Base-by-base conservation (phyloP, 1,140 invertebrate genomes). In the Caerostris darwini region DNA sequence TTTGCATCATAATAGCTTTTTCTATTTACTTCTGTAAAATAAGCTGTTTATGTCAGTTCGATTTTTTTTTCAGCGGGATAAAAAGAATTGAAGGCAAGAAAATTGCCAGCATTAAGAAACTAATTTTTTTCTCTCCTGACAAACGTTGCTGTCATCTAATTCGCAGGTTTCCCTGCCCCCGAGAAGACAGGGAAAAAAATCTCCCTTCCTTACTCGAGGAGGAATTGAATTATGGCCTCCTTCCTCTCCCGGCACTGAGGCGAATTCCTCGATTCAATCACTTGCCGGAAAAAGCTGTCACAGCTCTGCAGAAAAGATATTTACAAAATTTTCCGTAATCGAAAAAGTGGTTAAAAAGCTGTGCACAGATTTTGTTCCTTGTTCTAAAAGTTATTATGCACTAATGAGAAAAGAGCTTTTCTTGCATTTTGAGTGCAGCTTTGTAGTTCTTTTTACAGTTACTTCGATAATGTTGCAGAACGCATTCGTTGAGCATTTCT, bases 261-360 rank as follows among this genome's bases (percentile, higher is more conserved):
- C 10, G 53, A 77, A 77, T 3, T 77, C 71, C 50, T 77, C 53
- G 53, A 34, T 77, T 77, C 71, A 53, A 77, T 77, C 71, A 77
- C 71, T 77, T 50, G 71, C 71, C 50, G 71, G 71, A 77, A 77
- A 77, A 77, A 77, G 71, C 71, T 77, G 71, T 77, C 71, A 50
- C 34, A 50, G 71, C 71, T 12, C 34, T 77, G 71, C 34, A 77
- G 34, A 50, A 77, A 77, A 50, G 71, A 77, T 77, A 77, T 77
- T 77, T 77, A 77, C 71, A 77, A 77, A 77, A 77, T 77, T 77
- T 53, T 77, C 34, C 50, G 34, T 50, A 53, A 77, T 77, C 19
- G 71, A 77, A 77, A 77, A 77, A 53, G 34, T 0, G 34, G 34
- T 1, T 5, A 6, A 7, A 7, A 0, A 34, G 5, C 10, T 50